Percentiles rank a stretch among this genome's conserved stretches.
Evolutionary conservation across 92 coral and sea anemone genomes (phyloP).

Genomic region (Epizoanthus fatuus): DNA sequence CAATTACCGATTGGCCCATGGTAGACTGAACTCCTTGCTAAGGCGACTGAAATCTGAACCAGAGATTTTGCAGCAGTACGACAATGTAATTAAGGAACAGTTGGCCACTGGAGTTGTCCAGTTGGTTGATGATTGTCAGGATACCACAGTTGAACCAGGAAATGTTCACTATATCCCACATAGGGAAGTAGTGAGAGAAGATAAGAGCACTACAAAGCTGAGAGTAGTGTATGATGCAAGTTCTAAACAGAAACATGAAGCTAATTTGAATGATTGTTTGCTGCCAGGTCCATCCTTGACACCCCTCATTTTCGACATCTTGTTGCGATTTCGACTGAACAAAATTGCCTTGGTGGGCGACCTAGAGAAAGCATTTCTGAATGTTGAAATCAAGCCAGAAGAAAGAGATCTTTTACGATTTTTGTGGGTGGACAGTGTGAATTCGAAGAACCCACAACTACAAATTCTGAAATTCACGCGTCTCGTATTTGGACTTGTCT

Average conservation of each 20-base stretch:
- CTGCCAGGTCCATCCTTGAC: constrained; percentile 31
- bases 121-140: constrained; percentile 25
- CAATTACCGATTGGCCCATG: constrained; percentile 23
- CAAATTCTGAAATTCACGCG: constrained; percentile 55
- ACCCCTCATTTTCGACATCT: constrained; percentile 29
- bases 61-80: constrained; percentile 3
- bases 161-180: constrained; percentile 48
- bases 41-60: constrained; percentile 15
- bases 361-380: constrained; percentile 45
- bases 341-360: constrained; percentile 27
- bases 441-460: constrained; percentile 35
- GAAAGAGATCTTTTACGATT: constrained; percentile 33
- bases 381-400: constrained; percentile 44
- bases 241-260: constrained; percentile 22
- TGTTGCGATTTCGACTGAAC: constrained; percentile 41
- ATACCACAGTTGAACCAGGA: constrained; percentile 14
- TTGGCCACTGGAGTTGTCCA: constrained; percentile 33
- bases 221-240: constrained; percentile 55
- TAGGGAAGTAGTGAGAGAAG: constrained; percentile 55
- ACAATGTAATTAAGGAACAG: constrained; percentile 50
- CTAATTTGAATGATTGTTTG: constrained; percentile 37
- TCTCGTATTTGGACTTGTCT: constrained; percentile 52
- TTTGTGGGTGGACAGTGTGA: constrained; percentile 53
- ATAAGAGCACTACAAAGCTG: constrained; percentile 38
- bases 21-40: constrained; percentile 38